Base-by-base conservation (phyloP, 1,140 invertebrate genomes). In the Eupeodes corollae region DNA sequence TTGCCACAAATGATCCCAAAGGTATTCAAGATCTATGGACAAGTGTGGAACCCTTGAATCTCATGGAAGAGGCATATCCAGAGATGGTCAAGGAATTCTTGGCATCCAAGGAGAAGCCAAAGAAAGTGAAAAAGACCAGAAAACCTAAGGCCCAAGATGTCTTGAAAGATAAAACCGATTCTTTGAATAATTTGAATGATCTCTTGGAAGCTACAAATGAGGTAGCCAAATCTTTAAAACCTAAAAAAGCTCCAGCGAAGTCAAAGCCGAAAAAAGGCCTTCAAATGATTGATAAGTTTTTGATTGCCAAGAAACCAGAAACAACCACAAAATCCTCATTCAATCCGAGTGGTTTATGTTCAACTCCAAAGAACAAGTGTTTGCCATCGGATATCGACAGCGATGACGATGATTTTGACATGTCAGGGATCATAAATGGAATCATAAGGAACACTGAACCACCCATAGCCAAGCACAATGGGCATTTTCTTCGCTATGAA, bases 41-140 rank as follows among this genome's bases (percentile, higher is more conserved):
- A 52, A 83, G 81, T 2, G 74, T 80, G n/a, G 86, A 89, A 59
- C 75, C 79, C 2, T 75, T 83, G 64, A 64, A 75, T 43, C 56
- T 79, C 19, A 72, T 89, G 51, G 64, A 73, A 39, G 59, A 69
- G 62, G 83, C 76, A 60, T 84, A 83, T 79, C 84, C 75, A 55
- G 64, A 75, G 34, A 55, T 85, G 52, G 82, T 82, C 39, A 70
- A 71, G 58, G 70, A 58, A 63, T 88, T 70, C 73, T 69, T 63
- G 69, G 73, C 68, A 61, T 74, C 64, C 57, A 79, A 73, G 72
- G 74, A 70, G 53, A 71, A 63, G 49, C 73, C 56, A 16, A 60
- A 50, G 63, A 70, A 65, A 59, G 55, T 18, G 52, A 34, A 31
- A 34, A 58, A 46, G 30, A 49, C 55, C 56, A 68, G 48, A 74